These are phyloP conservation scores for Busseola fusca DNA, from an alignment of 2,888 invertebrate genomes.

Conservation along the genomic window DNA sequence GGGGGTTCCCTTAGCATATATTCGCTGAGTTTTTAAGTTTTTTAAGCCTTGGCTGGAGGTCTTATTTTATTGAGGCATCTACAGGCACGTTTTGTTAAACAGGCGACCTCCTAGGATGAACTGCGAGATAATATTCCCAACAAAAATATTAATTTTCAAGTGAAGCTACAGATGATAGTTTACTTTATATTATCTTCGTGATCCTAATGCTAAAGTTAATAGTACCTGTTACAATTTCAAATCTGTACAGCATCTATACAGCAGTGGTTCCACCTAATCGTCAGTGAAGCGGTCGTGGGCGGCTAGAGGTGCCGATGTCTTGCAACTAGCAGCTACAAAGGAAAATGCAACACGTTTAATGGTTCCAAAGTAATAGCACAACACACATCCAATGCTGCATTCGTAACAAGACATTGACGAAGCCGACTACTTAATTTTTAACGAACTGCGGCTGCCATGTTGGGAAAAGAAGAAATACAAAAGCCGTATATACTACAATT, in stretches of 20 bases:
- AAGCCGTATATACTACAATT: too few species aligned
- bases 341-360: neutral
- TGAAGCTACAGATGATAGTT: neutral
- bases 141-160: neutral
- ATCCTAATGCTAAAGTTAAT: too few species aligned
- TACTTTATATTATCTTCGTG: neutral
- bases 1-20: neutral
- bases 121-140: neutral
- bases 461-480: neutral
- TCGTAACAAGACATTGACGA: neutral
- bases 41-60: neutral
- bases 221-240: neutral
- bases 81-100: neutral
- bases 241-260: neutral
- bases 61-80: neutral
- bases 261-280: neutral
- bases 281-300: neutral
- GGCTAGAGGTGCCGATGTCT: neutral
- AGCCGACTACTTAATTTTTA: constrained; percentile 11
- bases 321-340: neutral
- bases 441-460: neutral
- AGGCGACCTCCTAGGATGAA: neutral
- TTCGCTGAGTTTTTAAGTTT: too few species aligned
- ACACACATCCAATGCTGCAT: neutral
- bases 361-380: neutral